phyloP scores from a whole-genome alignment of 2,113 vertebrate species.

The Chelonoidis abingdonii region DNA sequence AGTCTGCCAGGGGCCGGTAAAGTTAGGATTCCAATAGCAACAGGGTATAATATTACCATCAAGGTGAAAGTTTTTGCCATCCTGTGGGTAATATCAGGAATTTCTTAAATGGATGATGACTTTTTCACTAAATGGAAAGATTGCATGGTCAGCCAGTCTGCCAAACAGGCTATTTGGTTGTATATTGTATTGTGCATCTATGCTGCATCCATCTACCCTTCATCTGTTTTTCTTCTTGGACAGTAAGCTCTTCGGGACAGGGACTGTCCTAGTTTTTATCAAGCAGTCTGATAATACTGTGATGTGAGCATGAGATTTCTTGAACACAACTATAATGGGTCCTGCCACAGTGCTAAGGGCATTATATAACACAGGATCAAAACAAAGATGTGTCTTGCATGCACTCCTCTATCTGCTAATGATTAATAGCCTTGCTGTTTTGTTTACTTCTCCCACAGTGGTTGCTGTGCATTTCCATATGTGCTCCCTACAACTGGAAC shows the following conservation, averaged over 20 bases:
- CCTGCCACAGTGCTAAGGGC: background rate
- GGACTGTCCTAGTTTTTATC: background rate
- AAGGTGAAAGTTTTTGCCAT: conserved; percentile 10
- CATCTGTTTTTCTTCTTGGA: background rate
- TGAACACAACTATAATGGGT: background rate
- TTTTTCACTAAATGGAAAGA: background rate
- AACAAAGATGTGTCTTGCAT: background rate
- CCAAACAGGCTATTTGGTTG: background rate
- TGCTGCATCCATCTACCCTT: background rate
- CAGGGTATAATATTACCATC: background rate
- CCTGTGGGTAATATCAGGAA: background rate
- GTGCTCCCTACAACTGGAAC: background rate
- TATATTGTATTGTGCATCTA: background rate
- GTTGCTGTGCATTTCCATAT: background rate
- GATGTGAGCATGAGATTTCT: background rate
- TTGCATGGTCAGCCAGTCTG: background rate
- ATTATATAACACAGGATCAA: background rate
- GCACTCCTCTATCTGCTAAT: background rate
- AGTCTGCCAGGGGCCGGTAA: conserved; percentile 55
- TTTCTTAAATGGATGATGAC: background rate
- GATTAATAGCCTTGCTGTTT: background rate
- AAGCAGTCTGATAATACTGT: conserved; percentile 11
- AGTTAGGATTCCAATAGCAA: background rate
- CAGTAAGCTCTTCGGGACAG: background rate
- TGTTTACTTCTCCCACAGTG: background rate